A percentile compares a stretch with the other conserved stretches of the same genome.
These are phyloP conservation scores for Caenorhabditis imperialis DNA, from an alignment of 2,888 invertebrate genomes.

Conservation along the genomic window DNA sequence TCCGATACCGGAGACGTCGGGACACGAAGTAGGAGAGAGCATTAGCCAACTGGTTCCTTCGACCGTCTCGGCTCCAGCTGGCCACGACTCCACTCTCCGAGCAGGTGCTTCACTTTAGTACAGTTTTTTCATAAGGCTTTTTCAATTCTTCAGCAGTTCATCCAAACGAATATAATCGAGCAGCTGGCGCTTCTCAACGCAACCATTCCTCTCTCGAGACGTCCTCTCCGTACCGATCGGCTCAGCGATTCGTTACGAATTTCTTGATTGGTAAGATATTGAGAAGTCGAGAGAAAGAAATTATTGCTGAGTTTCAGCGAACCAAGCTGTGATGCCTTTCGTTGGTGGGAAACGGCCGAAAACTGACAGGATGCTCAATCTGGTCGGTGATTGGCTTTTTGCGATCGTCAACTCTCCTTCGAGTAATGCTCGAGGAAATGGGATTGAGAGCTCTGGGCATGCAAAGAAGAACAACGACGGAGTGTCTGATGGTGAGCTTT, in stretches of 20 bases:
- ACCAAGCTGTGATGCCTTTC: slow-evolving; percentile 37
- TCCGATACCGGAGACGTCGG: slow-evolving; percentile 12
- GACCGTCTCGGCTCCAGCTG: slow-evolving; percentile 48
- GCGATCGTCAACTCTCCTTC: slow-evolving; percentile 51
- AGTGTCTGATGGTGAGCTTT: slow-evolving; percentile 50
- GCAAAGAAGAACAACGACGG: slow-evolving; percentile 50
- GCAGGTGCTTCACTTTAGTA: slow-evolving; percentile 16
- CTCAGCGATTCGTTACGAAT: slow-evolving; percentile 48
- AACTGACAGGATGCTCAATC: slow-evolving; percentile 59
- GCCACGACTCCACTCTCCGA: slow-evolving; percentile 17
- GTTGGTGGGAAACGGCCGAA: slow-evolving; percentile 56
- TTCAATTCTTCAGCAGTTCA: slow-evolving; percentile 22
- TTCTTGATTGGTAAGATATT: slow-evolving; percentile 46
- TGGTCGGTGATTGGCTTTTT: slow-evolving; percentile 63
- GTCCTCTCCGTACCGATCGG: slow-evolving; percentile 13
- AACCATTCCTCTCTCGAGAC: slow-evolving; percentile 1
- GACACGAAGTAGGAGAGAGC: slow-evolving; percentile 39
- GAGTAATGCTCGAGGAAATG: slow-evolving; percentile 12
- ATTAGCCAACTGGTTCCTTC: slow-evolving; percentile 52
- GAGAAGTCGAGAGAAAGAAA: no score
- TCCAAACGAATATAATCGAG: slow-evolving; percentile 20
- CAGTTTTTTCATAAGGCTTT: no score
- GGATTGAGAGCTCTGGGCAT: slow-evolving; percentile 5
- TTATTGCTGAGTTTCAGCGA: slow-evolving; percentile 55
- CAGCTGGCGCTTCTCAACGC: not conserved